phyloP scores from a whole-genome alignment of 2,113 vertebrate species.

The Vulpes lagopus region DNA sequence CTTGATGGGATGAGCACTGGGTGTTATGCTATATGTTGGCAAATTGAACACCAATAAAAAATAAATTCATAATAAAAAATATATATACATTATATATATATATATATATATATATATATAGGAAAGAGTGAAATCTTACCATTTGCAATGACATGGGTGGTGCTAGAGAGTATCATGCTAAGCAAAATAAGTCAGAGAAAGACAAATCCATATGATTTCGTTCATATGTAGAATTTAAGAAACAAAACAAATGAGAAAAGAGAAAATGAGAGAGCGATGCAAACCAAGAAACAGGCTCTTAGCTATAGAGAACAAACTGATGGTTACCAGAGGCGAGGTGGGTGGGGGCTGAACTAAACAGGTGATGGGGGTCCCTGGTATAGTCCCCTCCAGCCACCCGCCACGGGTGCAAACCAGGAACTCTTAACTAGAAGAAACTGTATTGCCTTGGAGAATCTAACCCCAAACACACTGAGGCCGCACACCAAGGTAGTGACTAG shows the following conservation, averaged over 20 bases:
- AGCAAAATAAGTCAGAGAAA: background rate
- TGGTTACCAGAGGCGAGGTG: background rate
- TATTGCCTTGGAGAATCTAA: constrained; percentile 84
- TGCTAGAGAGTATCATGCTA: background rate
- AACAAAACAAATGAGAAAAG: background rate
- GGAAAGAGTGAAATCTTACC: background rate
- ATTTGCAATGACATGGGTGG: background rate
- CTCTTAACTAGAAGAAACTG: constrained; percentile 85
- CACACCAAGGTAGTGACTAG: constrained; percentile 87
- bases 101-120: no score
- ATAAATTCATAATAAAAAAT: no score
- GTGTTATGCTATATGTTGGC: no score
- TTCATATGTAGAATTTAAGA: background rate
- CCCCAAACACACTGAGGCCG: constrained; percentile 81
- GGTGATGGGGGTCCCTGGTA: background rate
- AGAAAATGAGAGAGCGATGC: background rate
- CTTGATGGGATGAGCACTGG: no score
- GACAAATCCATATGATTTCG: background rate
- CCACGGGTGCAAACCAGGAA: constrained; percentile 75
- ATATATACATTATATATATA: no score
- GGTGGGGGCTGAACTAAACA: background rate
- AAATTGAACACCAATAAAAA: no score
- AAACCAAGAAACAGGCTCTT: background rate
- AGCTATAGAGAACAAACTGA: background rate
- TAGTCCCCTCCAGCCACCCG: constrained; percentile 62